phyloP scores from a whole-genome alignment of 2,113 vertebrate genomes.

The Cyprinodon tularosa region DNA sequence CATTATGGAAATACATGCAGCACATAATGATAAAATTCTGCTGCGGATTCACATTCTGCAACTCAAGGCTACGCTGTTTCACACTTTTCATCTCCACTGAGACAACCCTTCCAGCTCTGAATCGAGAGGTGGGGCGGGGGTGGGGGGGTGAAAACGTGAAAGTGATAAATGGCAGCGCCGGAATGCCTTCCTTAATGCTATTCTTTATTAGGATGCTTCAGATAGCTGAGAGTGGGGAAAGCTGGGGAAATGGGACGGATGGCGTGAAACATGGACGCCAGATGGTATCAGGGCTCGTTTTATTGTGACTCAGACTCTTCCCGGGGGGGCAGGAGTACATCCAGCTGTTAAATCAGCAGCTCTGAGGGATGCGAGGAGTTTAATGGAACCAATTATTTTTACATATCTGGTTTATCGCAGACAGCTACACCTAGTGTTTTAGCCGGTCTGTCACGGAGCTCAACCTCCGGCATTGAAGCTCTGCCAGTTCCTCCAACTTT shows the following conservation, averaged over 20 bases:
- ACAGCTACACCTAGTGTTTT: not conserved
- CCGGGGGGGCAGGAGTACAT: not conserved
- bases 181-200: not conserved
- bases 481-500: not conserved
- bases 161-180: not conserved
- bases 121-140: not conserved
- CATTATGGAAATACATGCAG: slow-evolving; percentile 16
- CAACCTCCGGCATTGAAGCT: too few relatives aligned
- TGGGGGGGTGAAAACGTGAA: not conserved
- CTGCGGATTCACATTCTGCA: not conserved
- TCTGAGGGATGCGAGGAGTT: not conserved
- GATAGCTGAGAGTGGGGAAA: not conserved
- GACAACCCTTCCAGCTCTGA: not conserved
- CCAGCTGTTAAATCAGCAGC: not conserved
- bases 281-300: slow-evolving; percentile 21
- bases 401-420: not conserved
- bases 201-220: slow-evolving; percentile 7
- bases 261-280: slow-evolving; percentile 13
- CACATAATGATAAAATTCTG: slow-evolving; percentile 1
- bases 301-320: not conserved
- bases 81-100: slow-evolving; percentile 4
- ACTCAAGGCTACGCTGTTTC: not conserved
- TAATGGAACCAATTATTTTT: slow-evolving; percentile 4
- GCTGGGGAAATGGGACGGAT: not conserved
- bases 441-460: too few relatives aligned